Evolutionary conservation across 2,797 vertebrate species (phyloP).

Genomic region (Alectoris magna): DNA sequence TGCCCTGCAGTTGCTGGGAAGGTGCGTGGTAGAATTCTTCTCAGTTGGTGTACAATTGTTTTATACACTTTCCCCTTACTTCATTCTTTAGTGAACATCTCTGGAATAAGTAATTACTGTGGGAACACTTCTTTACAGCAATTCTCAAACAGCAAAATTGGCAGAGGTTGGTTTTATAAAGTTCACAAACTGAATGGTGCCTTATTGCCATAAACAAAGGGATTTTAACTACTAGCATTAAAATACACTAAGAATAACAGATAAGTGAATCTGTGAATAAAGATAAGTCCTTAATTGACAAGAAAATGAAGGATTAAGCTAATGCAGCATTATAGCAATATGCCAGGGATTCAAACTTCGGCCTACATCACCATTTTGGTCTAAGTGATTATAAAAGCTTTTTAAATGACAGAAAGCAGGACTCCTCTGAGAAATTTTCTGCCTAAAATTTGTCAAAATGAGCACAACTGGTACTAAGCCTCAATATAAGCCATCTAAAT

Average conservation of each 20-base stretch:
- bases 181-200: conserved; percentile 84
- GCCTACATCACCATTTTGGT: conserved; percentile 76
- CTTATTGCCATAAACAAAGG: conserved; percentile 85
- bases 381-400: conserved; percentile 78
- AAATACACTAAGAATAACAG: conserved; percentile 83
- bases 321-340: conserved; percentile 81
- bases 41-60: conserved; percentile 73
- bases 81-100: conserved; percentile 84
- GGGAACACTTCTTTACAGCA: conserved; percentile 85
- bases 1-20: conserved; percentile 64
- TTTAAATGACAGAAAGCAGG: conserved; percentile 73
- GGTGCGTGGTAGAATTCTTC: conserved; percentile 68
- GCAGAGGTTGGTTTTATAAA: conserved; percentile 85
- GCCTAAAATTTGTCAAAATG: conserved; percentile 72
- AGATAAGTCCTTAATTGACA: conserved; percentile 86
- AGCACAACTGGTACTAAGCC: conserved; percentile 47
- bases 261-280: conserved; percentile 85
- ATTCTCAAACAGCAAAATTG: conserved; percentile 86
- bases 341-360: conserved; percentile 79
- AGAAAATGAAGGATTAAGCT: conserved; percentile 85
- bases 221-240: conserved; percentile 85
- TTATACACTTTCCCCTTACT: conserved; percentile 82
- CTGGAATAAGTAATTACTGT: conserved; percentile 86
- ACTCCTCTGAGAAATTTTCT: conserved; percentile 75
- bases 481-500: conserved; percentile 32